Base-by-base conservation (phyloP, 2,888 invertebrate species). In the Rhingia campestris region DNA sequence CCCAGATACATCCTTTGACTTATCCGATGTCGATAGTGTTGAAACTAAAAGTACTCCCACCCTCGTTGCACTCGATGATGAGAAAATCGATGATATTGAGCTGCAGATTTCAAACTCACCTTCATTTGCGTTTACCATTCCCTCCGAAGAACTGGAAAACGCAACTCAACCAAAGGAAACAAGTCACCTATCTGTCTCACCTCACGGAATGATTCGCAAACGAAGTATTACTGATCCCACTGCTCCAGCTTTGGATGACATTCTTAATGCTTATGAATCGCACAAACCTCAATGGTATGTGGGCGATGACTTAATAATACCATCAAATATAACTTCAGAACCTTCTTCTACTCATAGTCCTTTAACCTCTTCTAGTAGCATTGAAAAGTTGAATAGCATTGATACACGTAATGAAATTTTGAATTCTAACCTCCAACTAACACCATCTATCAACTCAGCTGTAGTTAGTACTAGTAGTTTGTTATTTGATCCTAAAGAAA, bases 401-500 rank as follows among this genome's bases (percentile, higher is more conserved):
- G 79, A 84, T 79, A 74, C 79, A 74, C 77, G 58, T 64, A 49
- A 32, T 67, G 63, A 82, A 37, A 64, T 51, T 69, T 70, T 70
- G 49, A 63, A 59, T 81, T 72, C 72, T 66, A 59, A 66, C 22
- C 76, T 47, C 35, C 79, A 82, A 79, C 73, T 51, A 63, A 64
- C 56, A 56, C 67, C 77, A 73, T 69, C 79, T 77, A 63, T 67
- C 72, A 61, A 58, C 66, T 79, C 82, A 79, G 56, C 77, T 79
- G 87, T 84, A 88, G 86, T 84, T 87, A 86, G 86, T 84, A 79
- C 81, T 81, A 87, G 87, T 88, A 88, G 88, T 86, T 87, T 82
- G 86, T 80, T 87, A 79, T 35, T 58, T 74, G n/a, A 49, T 30
- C 7, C 69, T 84, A 84, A 79, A 64, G 67, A 69, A 43, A 54